Conservation (phyloP, 2,888 invertebrate species). For the Esperia sulphurella region DNA sequence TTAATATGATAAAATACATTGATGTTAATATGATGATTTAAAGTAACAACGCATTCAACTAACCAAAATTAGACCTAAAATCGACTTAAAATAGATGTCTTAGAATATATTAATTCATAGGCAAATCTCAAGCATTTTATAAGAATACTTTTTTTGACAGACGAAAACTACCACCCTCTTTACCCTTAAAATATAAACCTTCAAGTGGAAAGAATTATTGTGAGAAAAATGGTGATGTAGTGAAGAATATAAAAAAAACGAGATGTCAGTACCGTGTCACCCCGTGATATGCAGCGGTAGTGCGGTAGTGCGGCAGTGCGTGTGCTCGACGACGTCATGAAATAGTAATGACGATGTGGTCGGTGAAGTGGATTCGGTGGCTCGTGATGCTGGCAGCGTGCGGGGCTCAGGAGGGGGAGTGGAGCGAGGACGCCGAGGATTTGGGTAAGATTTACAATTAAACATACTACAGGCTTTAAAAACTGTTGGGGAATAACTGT, state of each 20-base stretch:
- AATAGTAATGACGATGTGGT: conserved; percentile 53
- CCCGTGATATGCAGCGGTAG: conserved; percentile 14
- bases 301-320: conserved; percentile 18
- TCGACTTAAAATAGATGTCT: too few relatives aligned
- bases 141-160: not conserved
- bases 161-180: not conserved
- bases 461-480: too few relatives aligned
- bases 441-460: conserved; percentile 44
- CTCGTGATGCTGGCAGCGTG: conserved; percentile 65
- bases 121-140: too few relatives aligned
- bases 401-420: conserved; percentile 73
- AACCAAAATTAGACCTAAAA: too few relatives aligned
- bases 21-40: too few relatives aligned
- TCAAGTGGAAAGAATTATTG: too few relatives aligned
- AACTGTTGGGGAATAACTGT: not conserved
- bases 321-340: conserved; percentile 27
- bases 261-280: not conserved
- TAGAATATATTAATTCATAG: too few relatives aligned
- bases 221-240: conserved; percentile 11
- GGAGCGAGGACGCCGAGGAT: conserved; percentile 74
- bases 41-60: too few relatives aligned
- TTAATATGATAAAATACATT: too few relatives aligned
- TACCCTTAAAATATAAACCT: not conserved
- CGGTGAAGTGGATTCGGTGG: conserved; percentile 63
- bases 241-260: conserved; percentile 3